Conservation (phyloP, 2,797 vertebrate genomes). For the Malacoraja senta region DNA sequence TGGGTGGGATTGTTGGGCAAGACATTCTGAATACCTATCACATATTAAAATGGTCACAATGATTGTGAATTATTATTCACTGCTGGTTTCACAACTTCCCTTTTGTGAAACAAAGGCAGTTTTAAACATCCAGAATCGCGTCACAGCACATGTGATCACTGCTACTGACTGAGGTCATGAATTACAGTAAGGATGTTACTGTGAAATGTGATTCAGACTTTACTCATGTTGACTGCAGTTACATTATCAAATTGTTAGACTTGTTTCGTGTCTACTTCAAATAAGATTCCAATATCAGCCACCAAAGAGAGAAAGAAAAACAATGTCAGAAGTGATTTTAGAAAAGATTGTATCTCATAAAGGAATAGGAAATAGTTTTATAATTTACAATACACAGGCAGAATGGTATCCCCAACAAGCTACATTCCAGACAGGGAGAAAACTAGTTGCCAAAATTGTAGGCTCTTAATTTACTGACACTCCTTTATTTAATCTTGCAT, state of each 20-base stretch:
- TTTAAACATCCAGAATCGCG: neutral
- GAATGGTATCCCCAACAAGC: slow-evolving; percentile 8
- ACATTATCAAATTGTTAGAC: neutral
- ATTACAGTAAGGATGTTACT: neutral
- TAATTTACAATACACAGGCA: slow-evolving; percentile 8
- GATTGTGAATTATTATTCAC: neutral
- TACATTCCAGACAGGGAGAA: slow-evolving; percentile 24
- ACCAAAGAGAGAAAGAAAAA: neutral
- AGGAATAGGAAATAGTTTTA: slow-evolving; percentile 22
- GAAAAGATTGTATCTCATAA: neutral
- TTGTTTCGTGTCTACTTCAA: neutral
- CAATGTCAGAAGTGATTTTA: neutral
- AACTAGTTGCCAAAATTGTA: neutral
- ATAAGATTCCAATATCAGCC: neutral
- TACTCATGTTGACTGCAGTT: neutral
- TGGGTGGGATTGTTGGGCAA: neutral
- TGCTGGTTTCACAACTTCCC: neutral
- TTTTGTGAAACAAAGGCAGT: neutral
- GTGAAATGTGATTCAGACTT: slow-evolving; percentile 1
- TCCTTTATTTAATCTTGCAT: neutral
- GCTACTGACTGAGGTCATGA: neutral
- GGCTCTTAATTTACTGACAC: neutral
- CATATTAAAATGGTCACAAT: neutral
- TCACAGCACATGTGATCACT: neutral
- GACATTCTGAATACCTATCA: neutral